Conservation (phyloP, 2,888 invertebrate genomes). For the Fissipunctia ypsillon region DNA sequence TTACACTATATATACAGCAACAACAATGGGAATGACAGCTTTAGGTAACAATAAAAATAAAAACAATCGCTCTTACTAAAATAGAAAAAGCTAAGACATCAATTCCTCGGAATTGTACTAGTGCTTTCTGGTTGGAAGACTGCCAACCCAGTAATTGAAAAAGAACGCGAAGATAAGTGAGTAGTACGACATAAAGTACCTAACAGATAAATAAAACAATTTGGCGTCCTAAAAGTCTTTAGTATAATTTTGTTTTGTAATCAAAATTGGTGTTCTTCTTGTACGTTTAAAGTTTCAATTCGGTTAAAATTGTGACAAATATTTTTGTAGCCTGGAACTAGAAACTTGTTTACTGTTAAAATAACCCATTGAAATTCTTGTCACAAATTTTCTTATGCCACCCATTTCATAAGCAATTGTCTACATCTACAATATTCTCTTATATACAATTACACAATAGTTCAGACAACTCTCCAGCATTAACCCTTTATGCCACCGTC, state of each 20-base stretch:
- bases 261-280: slow-evolving; percentile 22
- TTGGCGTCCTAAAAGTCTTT: slow-evolving; percentile 29
- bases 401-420: background rate
- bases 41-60: slow-evolving; percentile 20
- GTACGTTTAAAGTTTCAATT: background rate
- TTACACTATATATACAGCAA: no score
- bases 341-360: background rate
- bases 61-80: slow-evolving; percentile 33
- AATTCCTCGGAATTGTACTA: slow-evolving; percentile 54
- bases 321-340: background rate
- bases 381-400: background rate
- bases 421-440: background rate
- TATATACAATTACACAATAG: slow-evolving; percentile 2
- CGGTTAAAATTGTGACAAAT: background rate
- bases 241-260: slow-evolving; percentile 47
- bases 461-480: slow-evolving; percentile 5
- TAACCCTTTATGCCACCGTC: slow-evolving; percentile 1
- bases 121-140: slow-evolving; percentile 52
- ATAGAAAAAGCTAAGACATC: slow-evolving; percentile 51
- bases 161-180: slow-evolving; percentile 58
- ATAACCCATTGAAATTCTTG: background rate
- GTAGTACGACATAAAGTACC: slow-evolving; percentile 57
- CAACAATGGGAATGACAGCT: background rate
- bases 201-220: slow-evolving; percentile 55
- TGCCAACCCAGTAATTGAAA: slow-evolving; percentile 67